phyloP scores from a whole-genome alignment of 2,113 vertebrate species.

The Odontophorus gujanensis region DNA sequence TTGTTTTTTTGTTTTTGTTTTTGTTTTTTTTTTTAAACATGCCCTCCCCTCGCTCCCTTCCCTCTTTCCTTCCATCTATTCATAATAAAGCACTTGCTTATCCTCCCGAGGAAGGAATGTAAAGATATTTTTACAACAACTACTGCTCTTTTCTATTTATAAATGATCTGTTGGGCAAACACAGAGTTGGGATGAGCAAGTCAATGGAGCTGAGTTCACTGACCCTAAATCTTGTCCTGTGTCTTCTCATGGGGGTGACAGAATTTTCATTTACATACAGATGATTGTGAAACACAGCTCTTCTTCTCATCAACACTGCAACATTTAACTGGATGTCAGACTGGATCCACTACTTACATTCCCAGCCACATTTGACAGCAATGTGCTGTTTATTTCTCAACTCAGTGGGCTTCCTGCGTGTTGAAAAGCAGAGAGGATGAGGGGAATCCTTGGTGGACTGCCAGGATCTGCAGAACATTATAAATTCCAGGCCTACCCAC shows the following conservation, averaged over 20 bases:
- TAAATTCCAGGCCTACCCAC: conserved; percentile 48
- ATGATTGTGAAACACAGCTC: not conserved
- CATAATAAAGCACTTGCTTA: not conserved
- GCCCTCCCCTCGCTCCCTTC: not conserved
- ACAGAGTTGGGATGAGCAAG: not conserved
- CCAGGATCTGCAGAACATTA: conserved; percentile 49
- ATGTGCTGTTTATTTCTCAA: conserved; percentile 47
- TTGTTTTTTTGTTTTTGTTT: too few relatives aligned
- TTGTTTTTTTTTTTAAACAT: not conserved
- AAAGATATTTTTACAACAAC: conserved; percentile 5
- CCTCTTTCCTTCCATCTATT: not conserved
- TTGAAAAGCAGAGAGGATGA: conserved; percentile 43
- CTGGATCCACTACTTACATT: not conserved
- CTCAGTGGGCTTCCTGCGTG: conserved; percentile 41
- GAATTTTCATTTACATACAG: not conserved
- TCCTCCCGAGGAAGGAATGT: not conserved
- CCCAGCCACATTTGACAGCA: not conserved
- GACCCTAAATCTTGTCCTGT: not conserved
- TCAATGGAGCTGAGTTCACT: not conserved
- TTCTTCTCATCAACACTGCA: conserved; percentile 19
- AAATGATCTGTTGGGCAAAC: not conserved
- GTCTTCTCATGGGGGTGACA: not conserved
- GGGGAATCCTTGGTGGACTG: conserved; percentile 55
- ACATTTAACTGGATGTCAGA: not conserved
- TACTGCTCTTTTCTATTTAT: conserved; percentile 14